Evolutionary conservation across 2,888 invertebrate species (phyloP).

Genomic region (Sarcophaga caerulescens): DNA sequence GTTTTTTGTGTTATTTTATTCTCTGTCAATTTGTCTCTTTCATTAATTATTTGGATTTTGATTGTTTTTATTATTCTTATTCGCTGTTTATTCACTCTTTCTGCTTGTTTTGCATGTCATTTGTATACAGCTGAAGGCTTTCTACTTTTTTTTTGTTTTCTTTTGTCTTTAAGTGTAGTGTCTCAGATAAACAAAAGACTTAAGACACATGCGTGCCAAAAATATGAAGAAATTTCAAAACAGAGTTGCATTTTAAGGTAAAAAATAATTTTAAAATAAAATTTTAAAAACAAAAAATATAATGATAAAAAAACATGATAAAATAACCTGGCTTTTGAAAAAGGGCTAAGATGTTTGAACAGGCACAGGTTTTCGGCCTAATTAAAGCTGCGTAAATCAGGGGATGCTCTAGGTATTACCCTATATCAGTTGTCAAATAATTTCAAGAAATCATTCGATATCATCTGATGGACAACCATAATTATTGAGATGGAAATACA

Average conservation of each 20-base stretch:
- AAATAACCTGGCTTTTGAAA: too few relatives aligned
- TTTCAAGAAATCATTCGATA: too few relatives aligned
- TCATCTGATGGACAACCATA: too few relatives aligned
- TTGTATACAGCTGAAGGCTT: constrained; percentile 19
- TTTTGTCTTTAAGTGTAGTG: not conserved
- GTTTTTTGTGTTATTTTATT: constrained; percentile 1
- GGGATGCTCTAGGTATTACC: too few relatives aligned
- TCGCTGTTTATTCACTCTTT: not conserved
- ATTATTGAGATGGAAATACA: too few relatives aligned
- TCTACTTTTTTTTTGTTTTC: not conserved
- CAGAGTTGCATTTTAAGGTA: constrained; percentile 34
- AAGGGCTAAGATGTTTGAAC: too few relatives aligned
- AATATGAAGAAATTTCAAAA: constrained; percentile 3
- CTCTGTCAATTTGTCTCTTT: constrained; percentile 13
- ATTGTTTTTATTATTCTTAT: not conserved
- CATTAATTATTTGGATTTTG: constrained; percentile 1
- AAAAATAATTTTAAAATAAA: not conserved
- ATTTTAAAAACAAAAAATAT: not conserved
- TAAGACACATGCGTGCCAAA: constrained; percentile 36
- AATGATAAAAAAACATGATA: too few relatives aligned
- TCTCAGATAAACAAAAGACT: constrained; percentile 41
- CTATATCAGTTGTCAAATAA: too few relatives aligned
- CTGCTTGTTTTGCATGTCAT: not conserved
- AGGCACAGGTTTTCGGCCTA: too few relatives aligned
- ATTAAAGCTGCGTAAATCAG: too few relatives aligned